phyloP scores from a whole-genome alignment of 2,113 vertebrate genomes.

The Prunella fulvescens region DNA sequence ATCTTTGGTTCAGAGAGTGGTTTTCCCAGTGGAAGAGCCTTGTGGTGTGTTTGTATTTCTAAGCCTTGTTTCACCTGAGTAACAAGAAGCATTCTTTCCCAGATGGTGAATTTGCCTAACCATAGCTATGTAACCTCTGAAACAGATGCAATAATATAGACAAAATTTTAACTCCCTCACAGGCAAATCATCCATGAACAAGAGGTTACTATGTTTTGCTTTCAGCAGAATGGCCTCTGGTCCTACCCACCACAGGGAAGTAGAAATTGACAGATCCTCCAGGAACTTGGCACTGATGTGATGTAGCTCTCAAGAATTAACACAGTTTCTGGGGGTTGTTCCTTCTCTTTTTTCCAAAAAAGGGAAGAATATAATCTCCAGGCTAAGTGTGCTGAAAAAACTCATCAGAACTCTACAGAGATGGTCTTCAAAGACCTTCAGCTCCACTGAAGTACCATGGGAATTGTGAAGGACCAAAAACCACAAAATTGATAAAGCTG shows the following conservation, averaged over 20 bases:
- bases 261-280: not conserved
- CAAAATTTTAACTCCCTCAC: not conserved
- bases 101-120: not conserved
- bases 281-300: not conserved
- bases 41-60: not conserved
- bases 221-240: not conserved
- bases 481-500: not conserved
- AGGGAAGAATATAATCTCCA: not conserved
- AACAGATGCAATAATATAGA: not conserved
- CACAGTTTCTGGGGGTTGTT: not conserved
- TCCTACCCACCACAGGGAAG: not conserved
- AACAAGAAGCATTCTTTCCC: not conserved
- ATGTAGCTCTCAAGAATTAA: not conserved
- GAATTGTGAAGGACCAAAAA: not conserved
- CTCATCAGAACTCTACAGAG: not conserved
- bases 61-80: not conserved
- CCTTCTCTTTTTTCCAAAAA: not conserved
- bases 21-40: not conserved
- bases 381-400: not conserved
- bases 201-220: not conserved
- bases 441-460: not conserved
- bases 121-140: not conserved
- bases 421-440: not conserved
- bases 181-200: accelerated
- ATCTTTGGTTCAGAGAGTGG: not conserved